These are phyloP conservation scores for Bombus pascuorum DNA, from an alignment of 1,140 invertebrate species.

Conservation along the genomic window DNA sequence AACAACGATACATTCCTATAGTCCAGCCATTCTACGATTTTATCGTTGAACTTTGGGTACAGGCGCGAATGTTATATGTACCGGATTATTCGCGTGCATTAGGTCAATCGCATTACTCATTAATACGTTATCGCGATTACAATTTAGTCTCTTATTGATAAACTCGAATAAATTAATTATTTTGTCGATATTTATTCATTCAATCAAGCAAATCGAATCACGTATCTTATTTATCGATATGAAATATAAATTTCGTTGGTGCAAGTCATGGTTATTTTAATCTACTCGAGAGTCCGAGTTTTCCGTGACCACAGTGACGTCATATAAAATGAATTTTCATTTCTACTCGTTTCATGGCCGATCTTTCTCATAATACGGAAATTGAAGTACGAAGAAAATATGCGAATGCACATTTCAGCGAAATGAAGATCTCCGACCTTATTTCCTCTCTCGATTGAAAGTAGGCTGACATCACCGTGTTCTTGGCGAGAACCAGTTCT, in stretches of 20 bases:
- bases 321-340: background rate
- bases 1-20: too few species aligned
- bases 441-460: background rate
- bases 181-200: background rate
- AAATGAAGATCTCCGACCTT: slow-evolving; percentile 20
- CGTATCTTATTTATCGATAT: background rate
- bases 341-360: background rate
- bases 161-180: background rate
- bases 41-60: slow-evolving; percentile 45
- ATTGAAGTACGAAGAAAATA: background rate
- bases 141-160: background rate
- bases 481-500: background rate
- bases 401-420: background rate
- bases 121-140: background rate
- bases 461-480: background rate
- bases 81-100: background rate
- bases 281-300: too few species aligned
- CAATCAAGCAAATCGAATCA: background rate
- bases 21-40: background rate
- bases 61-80: slow-evolving; percentile 1
- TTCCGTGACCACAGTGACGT: background rate
- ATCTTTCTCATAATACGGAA: too few species aligned
- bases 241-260: background rate
- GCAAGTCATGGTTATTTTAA: background rate
- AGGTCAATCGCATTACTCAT: slow-evolving; percentile 16